These are phyloP conservation scores for Myrmophylax atrothorax DNA, from an alignment of 2,113 vertebrate genomes.

Conservation along the genomic window DNA sequence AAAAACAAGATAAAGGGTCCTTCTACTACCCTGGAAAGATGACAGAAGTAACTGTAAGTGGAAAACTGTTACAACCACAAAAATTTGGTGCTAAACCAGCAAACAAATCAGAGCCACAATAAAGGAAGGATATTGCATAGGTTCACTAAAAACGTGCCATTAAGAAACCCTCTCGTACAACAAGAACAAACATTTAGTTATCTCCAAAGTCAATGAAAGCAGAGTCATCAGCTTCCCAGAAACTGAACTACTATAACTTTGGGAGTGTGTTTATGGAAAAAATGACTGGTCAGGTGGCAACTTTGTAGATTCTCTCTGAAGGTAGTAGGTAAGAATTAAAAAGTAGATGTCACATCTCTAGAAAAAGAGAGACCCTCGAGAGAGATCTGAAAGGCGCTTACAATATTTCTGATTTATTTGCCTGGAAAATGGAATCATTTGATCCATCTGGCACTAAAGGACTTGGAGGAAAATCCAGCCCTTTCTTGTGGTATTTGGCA, in stretches of 20 bases:
- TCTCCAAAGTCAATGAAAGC: not conserved
- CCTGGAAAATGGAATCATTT: slow-evolving; percentile 63
- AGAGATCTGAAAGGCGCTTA: slow-evolving; percentile 34
- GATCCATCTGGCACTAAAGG: slow-evolving; percentile 55
- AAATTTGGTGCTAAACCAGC: not conserved
- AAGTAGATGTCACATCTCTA: not conserved
- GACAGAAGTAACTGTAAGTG: not conserved
- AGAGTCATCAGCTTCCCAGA: not conserved
- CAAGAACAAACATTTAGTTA: not conserved
- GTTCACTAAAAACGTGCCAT: not conserved
- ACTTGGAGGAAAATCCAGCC: slow-evolving; percentile 40
- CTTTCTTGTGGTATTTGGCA: slow-evolving; percentile 67
- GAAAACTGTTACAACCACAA: not conserved
- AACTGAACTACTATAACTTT: not conserved
- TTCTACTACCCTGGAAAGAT: not conserved
- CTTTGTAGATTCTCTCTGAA: not conserved
- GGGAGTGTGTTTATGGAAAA: not conserved
- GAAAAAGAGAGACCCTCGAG: not conserved
- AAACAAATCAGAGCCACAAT: not conserved
- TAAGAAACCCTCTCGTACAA: not conserved
- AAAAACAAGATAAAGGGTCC: not conserved
- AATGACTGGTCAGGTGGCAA: not conserved
- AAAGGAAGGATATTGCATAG: not conserved
- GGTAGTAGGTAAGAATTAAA: not conserved
- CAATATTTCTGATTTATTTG: slow-evolving; percentile 59